Base-by-base conservation (phyloP, 2,113 vertebrate species). In the Pitta sordida region DNA sequence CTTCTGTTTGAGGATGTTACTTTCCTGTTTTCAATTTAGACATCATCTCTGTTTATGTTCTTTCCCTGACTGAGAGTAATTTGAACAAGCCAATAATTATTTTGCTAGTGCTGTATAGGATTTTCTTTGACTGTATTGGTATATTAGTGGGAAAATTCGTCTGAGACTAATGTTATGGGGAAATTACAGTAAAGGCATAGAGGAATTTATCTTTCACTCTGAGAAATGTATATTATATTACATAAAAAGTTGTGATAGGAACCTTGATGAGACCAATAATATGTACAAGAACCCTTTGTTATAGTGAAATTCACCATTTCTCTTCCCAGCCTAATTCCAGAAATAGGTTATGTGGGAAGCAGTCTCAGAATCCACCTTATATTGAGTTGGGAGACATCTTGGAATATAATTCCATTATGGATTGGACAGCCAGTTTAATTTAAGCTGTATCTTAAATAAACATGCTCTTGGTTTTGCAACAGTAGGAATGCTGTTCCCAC, bases 91-190 rank as follows among this genome's bases (percentile, higher is more conserved):
- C 21, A 75, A 12, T 93, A 68, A 92, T 88, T 92, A 60, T 68
- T 86, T 88, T 79, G n/a, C 44, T 79, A 76, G 13, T 9, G 27
- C 32, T 65, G 11, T 55, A 37, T 15, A 51, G 39, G 51, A 32
- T 93, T 92, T 83, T 92, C 24, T 65, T 90, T 91, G 63, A 86
- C 53, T 93, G 13, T 88, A 75, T 84, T 88, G 79, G 62, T 69
- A 1, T 84, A 93, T 91, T 92, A 92, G 32, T 32, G 10, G 55
- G 77, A 90, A 94, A 91, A 88, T 22, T 77, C 69, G 30, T 55
- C 39, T 68, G 27, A 88, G 21, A 44, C 13, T 67, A 32, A 46
- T 68, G 24, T 52, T 69, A 69, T 24, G 30, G 26, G 39, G n/a
- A 73, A 86, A 88, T 86, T 34, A 34, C 3, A 71, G 34, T 37